Base-by-base conservation (phyloP, 1,140 invertebrate species). In the Theocolax elegans region DNA sequence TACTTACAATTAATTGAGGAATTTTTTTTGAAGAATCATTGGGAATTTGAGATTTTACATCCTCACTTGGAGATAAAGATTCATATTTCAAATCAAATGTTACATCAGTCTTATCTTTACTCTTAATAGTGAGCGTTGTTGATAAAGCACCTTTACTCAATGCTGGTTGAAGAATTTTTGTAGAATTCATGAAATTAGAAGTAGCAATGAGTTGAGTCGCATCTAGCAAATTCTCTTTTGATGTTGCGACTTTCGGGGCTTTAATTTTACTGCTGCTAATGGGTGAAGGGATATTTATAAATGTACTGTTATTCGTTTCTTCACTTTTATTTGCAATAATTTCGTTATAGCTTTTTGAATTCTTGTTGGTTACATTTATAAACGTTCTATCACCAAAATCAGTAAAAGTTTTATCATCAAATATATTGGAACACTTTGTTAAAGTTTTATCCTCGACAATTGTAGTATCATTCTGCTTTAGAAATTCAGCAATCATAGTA, bases 61-160 rank as follows among this genome's bases (percentile, higher is more conserved):
- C 29, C 7, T 44, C 27, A 6, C 0, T 35, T 15, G 13, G 35
- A 48, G 42, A 29, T 12, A n/a, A 23, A 12, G 44, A 13, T 17
- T 10, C 31, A 2, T 48, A 62, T 23, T 64, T 54, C 19, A 35
- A 42, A 29, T 54, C 38, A 19, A 23, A 35, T 6, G 42, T 49
- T 58, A 64, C 23, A 58, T 64, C 67, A 56, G 60, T 63, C 60
- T 70, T 64, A 17, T 64, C 25, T 64, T 70, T 51, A 35, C n/a
- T 70, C 48, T 46, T 49, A 38, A 70, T 23, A 42, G 17, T 53
- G 19, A 23, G n/a, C 17, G 58, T 68, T 15, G 35, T 40, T 27
- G 67, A 69, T 63, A 54, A n/a, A 46, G 44, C n/a, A 46, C 46
- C 40, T 31, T 60, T 42, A 21, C 13, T 8, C 35, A 40, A 49